Conservation (phyloP, 2,113 vertebrate genomes). For the Mohoua ochrocephala region DNA sequence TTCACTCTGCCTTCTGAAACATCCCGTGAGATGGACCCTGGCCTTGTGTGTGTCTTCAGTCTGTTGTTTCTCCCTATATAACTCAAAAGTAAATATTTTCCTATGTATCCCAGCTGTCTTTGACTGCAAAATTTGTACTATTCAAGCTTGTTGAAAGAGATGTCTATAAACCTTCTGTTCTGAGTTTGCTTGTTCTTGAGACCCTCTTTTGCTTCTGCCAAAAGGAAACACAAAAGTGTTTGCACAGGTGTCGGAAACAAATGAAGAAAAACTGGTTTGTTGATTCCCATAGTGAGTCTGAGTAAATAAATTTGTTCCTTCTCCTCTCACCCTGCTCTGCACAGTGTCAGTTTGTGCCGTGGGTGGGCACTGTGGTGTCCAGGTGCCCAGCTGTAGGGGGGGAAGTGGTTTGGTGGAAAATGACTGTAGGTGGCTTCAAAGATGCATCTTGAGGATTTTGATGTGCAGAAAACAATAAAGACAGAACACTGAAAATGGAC, state of each 20-base stretch:
- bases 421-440: background rate
- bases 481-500: background rate
- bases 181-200: background rate
- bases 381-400: background rate
- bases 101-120: background rate
- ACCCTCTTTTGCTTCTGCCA: background rate
- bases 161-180: background rate
- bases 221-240: background rate
- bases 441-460: background rate
- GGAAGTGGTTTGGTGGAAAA: background rate
- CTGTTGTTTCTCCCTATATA: background rate
- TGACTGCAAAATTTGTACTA: background rate
- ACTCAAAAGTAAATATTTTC: background rate
- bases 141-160: background rate
- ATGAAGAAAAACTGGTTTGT: constrained; percentile 61
- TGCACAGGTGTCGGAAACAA: constrained; percentile 15
- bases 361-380: background rate
- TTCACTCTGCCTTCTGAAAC: background rate
- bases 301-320: background rate
- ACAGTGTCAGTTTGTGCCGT: background rate
- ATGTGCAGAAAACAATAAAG: background rate
- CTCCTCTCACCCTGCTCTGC: background rate
- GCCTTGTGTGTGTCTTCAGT: background rate
- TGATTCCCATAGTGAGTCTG: constrained; percentile 3
- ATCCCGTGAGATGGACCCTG: background rate